These are phyloP conservation scores for Imbricaverruca yamaguchii DNA, from an alignment of 2,888 invertebrate genomes.

Conservation along the genomic window DNA sequence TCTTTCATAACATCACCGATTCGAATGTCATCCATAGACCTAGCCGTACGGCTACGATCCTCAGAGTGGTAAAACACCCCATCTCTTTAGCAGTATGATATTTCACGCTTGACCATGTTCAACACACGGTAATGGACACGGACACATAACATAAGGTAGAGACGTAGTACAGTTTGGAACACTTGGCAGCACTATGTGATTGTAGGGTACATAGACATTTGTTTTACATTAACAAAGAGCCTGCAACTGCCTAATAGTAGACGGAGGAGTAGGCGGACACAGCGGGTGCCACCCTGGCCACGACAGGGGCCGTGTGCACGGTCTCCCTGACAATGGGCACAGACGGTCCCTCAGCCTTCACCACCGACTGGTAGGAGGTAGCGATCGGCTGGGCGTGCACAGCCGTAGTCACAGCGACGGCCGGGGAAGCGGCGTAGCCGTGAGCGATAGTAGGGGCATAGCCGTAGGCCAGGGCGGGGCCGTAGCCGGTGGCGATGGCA, in stretches of 20 bases:
- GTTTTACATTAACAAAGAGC: too few relatives aligned
- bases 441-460: slow-evolving; percentile 33
- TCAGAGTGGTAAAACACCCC: too few relatives aligned
- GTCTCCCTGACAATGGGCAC: background rate
- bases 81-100: too few relatives aligned
- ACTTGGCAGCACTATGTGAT: too few relatives aligned
- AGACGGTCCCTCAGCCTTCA: background rate
- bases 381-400: background rate
- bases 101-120: background rate
- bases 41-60: too few relatives aligned
- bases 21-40: too few relatives aligned
- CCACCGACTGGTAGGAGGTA: background rate
- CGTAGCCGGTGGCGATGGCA: slow-evolving; percentile 29
- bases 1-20: too few relatives aligned
- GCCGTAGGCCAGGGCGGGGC: slow-evolving; percentile 27
- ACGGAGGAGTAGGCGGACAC: background rate
- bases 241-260: background rate
- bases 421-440: slow-evolving; percentile 22
- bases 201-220: too few relatives aligned
- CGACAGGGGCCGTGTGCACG: background rate
- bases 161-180: too few relatives aligned
- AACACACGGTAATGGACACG: too few relatives aligned
- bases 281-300: background rate
- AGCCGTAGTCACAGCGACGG: background rate
- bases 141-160: too few relatives aligned